Evolutionary conservation across 2,797 vertebrate genomes (phyloP).

Genomic region (Thripadectes ignobilis): DNA sequence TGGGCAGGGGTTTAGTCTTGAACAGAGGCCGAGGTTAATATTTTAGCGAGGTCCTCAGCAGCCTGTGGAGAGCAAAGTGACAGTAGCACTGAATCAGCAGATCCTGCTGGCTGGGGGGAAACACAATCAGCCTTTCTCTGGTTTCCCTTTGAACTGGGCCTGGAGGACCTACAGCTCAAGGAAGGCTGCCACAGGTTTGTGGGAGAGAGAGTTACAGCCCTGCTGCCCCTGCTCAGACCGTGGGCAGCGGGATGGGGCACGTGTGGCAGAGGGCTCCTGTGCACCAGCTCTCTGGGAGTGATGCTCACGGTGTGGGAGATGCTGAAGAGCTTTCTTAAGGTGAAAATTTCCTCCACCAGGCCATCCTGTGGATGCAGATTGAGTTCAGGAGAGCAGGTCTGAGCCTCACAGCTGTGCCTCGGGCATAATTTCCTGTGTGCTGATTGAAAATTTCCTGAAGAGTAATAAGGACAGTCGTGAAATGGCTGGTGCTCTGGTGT

Average conservation of each 20-base stretch:
- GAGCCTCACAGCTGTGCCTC: background rate
- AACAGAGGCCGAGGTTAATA: background rate
- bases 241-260: rapidly evolving
- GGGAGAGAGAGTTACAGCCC: background rate
- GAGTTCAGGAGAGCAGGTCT: background rate
- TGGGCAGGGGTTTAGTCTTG: background rate
- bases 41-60: background rate
- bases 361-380: background rate
- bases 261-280: background rate
- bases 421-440: background rate
- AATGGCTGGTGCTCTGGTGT: background rate
- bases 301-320: rapidly evolving
- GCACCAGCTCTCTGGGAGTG: rapidly evolving
- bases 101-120: background rate
- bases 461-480: background rate
- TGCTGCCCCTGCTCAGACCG: background rate
- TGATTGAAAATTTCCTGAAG: background rate
- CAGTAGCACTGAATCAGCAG: background rate
- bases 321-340: background rate
- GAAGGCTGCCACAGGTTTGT: background rate
- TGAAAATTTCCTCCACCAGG: background rate
- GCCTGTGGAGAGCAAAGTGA: background rate
- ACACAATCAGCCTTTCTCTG: background rate
- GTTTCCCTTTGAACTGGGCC: background rate
- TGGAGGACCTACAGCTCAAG: background rate